Base-by-base conservation (phyloP, 2,888 invertebrate genomes). In the Lycia hirtaria region DNA sequence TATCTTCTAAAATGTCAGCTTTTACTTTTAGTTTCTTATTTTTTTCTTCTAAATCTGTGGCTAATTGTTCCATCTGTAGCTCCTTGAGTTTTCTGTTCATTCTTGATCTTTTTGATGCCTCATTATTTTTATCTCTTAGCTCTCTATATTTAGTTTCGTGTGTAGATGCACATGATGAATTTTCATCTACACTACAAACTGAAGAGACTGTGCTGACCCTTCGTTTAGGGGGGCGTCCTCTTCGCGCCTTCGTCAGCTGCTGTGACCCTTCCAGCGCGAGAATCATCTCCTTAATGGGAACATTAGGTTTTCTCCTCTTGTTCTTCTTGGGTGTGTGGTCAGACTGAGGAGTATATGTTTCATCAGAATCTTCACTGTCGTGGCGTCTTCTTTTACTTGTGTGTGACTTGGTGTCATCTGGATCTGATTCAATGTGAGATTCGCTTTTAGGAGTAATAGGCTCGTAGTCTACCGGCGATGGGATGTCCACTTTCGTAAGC, bases 61-160 rank as follows among this genome's bases (percentile, higher is more conserved):
- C 93, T 62, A 87, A 76, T 47, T 85, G 81, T 66, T 89, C 83
- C 93, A 94, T 93, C 70, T 94, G 93, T 49, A 88, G 73, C 64
- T 85, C 88, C 71, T 89, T 93, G 73, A 83, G 85, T 82, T 95
- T 96, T 65, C 96, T 93, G 72, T 95, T 96, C 88, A 94, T 93
- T 64, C 96, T 88, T 1, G 96, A 96, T 68, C 94, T 93, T 69
- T 96, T 93, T 35, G 96, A 96, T 37, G 96, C 96, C 83, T 96
- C 96, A 77, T 96, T 96, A 82, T 96, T 96, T 78, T 95, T 95
- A 75, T 95, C 95, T 53, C 96, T 87, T 63, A 95, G 90, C 73
- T 95, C 95, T 47, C 95, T 88, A 78, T 96, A 96, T 64, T 92
- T 93, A 40, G 80, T 77, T 64, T 93, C 93, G 30, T 87, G 81